Evolutionary conservation across 1,140 invertebrate genomes (phyloP).

Genomic region (Cyclina sinensis): DNA sequence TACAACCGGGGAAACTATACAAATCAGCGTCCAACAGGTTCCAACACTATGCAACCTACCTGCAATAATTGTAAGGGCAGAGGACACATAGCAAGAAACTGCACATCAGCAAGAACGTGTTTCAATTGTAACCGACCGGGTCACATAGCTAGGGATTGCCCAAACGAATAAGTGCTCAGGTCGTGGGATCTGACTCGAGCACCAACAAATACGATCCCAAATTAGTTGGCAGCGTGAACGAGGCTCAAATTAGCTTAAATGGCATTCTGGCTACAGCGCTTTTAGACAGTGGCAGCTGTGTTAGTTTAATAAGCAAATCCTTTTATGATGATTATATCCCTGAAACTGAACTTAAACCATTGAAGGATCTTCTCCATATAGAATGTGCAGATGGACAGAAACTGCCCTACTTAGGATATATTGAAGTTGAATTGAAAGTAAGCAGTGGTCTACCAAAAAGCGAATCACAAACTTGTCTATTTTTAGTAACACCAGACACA

Average conservation of each 20-base stretch:
- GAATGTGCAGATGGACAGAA: too few species aligned
- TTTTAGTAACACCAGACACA: too few species aligned
- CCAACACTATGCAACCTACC: not conserved
- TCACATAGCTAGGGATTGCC: not conserved
- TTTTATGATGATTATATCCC: slow-evolving; percentile 33
- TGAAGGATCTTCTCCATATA: too few species aligned
- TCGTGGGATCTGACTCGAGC: not conserved
- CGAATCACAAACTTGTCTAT: too few species aligned
- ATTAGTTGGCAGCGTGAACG: slow-evolving; percentile 7
- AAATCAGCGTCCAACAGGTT: not conserved
- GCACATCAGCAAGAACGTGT: not conserved
- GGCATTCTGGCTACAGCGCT: not conserved
- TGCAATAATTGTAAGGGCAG: not conserved
- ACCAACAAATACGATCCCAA: not conserved
- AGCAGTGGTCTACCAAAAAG: too few species aligned
- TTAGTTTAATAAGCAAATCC: not conserved
- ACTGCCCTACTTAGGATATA: too few species aligned
- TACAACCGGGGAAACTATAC: too few species aligned
- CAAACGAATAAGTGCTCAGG: not conserved
- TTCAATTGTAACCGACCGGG: not conserved
- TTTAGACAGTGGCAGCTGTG: slow-evolving; percentile 17
- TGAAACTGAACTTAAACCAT: too few species aligned
- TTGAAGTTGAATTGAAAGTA: too few species aligned
- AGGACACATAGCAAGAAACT: not conserved
- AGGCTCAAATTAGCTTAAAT: not conserved